Percentiles rank a stretch among this genome's conserved stretches.
Conservation (phyloP, 2,888 invertebrate species). For the Choreutis nemorana region DNA sequence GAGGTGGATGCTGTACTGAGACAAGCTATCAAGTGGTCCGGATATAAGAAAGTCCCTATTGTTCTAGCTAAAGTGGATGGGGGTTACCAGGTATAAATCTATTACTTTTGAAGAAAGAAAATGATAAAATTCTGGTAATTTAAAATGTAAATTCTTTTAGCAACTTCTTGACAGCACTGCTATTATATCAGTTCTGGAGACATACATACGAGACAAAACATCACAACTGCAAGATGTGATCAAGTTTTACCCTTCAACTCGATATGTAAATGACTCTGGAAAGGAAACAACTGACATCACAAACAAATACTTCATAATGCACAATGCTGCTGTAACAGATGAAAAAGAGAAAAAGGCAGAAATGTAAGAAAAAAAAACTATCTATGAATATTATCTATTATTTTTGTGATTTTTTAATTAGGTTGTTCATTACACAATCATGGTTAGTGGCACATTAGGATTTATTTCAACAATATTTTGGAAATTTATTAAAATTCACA, state of each 20-base stretch:
- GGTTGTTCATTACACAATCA: no score
- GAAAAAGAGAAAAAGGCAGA: slow-evolving; percentile 60
- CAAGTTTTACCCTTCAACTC: slow-evolving; percentile 78
- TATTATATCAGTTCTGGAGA: slow-evolving; percentile 88
- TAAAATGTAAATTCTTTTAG: slow-evolving; percentile 27
- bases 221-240: slow-evolving; percentile 73
- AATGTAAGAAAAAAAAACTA: slow-evolving; percentile 59
- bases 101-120: no score
- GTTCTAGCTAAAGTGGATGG: slow-evolving; percentile 76
- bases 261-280: slow-evolving; percentile 73
- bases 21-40: slow-evolving; percentile 91
- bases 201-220: slow-evolving; percentile 71
- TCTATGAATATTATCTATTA: background rate
- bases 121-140: background rate
- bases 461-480: no score
- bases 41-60: slow-evolving; percentile 95
- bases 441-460: no score
- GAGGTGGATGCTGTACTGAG: slow-evolving; percentile 97
- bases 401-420: no score
- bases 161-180: slow-evolving; percentile 94
- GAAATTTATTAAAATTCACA: no score
- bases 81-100: slow-evolving; percentile 71
- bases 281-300: slow-evolving; percentile 76
- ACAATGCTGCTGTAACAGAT: slow-evolving; percentile 65
- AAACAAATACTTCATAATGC: slow-evolving; percentile 91